phyloP scores from a whole-genome alignment of 2,888 invertebrate species.

The Apantesis nais region DNA sequence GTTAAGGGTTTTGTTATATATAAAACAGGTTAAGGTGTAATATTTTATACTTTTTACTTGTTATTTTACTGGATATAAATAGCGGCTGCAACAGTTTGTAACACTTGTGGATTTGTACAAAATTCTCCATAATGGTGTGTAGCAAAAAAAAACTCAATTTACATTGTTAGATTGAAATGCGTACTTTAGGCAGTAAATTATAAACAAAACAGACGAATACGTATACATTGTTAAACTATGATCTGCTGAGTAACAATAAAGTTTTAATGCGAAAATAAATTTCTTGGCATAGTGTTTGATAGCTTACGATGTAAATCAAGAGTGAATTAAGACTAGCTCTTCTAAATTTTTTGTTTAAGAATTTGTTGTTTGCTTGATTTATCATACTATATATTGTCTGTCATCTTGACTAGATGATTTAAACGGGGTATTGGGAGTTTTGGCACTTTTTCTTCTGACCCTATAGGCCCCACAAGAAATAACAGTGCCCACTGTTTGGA shows the following conservation, averaged over 20 bases:
- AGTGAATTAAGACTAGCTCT: slow-evolving; percentile 28
- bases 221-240: slow-evolving; percentile 32
- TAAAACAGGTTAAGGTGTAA: neutral
- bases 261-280: slow-evolving; percentile 42
- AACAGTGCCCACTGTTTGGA: no score
- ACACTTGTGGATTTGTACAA: neutral
- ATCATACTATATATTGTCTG: neutral
- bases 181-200: neutral
- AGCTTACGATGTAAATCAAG: slow-evolving; percentile 35
- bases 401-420: no score
- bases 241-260: slow-evolving; percentile 40
- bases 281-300: slow-evolving; percentile 41
- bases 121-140: neutral
- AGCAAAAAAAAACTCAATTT: neutral
- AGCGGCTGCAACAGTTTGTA: neutral
- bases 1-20: neutral
- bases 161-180: neutral
- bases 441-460: no score
- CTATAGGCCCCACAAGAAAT: no score
- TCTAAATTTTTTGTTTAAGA: slow-evolving; percentile 17
- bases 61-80: neutral
- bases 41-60: neutral
- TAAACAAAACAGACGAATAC: slow-evolving; percentile 14
- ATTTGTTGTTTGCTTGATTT: slow-evolving; percentile 3
- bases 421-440: no score